These are phyloP conservation scores for Mastigias papua DNA, from an alignment of 30 jellyfish, hydroid and myxozoan genomes.

Conservation along the genomic window DNA sequence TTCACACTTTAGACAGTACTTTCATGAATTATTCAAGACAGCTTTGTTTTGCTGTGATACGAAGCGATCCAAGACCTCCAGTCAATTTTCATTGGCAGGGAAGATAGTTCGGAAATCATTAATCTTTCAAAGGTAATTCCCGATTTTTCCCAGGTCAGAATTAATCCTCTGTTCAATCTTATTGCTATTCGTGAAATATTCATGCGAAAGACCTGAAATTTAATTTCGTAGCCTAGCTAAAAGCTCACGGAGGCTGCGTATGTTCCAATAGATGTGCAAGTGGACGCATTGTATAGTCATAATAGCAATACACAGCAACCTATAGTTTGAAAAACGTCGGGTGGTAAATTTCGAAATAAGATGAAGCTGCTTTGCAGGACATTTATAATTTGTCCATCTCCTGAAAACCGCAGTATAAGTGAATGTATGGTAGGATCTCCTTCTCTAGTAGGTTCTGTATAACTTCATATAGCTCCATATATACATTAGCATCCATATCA, in stretches of 20 bases:
- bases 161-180: conserved; percentile 1
- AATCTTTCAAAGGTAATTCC: neutral
- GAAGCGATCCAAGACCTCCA: neutral
- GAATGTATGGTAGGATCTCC: too few species aligned
- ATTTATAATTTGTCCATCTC: too few species aligned
- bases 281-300: neutral
- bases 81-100: neutral
- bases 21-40: neutral
- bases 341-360: too few species aligned
- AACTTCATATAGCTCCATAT: too few species aligned
- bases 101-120: neutral
- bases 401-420: too few species aligned
- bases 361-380: too few species aligned
- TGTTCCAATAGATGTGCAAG: neutral
- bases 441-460: too few species aligned
- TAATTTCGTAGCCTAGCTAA: neutral
- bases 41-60: neutral
- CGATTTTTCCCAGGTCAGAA: neutral
- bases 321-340: too few species aligned
- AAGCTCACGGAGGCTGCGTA: neutral
- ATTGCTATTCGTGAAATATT: neutral
- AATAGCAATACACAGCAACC: too few species aligned
- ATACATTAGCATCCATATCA: too few species aligned
- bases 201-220: neutral
- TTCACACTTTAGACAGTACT: neutral